phyloP scores from a whole-genome alignment of 2,888 invertebrate genomes.

The Heliconius aoede region DNA sequence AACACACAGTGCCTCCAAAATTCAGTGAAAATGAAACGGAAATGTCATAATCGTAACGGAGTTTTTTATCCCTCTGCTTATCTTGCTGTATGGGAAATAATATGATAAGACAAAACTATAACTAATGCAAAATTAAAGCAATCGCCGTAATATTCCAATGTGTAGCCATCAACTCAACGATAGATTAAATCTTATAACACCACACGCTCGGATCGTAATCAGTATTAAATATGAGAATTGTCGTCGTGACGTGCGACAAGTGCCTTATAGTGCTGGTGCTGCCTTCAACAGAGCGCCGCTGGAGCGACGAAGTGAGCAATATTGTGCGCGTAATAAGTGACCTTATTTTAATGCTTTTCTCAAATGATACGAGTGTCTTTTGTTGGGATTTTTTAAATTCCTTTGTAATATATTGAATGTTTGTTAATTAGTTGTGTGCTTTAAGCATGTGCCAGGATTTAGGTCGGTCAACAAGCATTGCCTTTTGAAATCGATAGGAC shows the following conservation, averaged over 20 bases:
- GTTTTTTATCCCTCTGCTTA: not conserved
- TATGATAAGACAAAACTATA: not conserved
- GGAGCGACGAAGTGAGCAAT: conserved; percentile 60
- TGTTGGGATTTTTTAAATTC: conserved; percentile 42
- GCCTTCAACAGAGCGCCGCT: conserved; percentile 53
- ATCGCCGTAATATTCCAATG: conserved; percentile 15
- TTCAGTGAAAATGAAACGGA: not conserved
- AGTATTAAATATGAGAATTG: conserved; percentile 40
- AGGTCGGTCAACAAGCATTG: no score
- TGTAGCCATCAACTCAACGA: conserved; percentile 8
- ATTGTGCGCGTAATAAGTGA: conserved; percentile 66
- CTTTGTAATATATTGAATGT: no score
- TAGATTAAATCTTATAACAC: conserved; percentile 24
- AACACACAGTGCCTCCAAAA: no score
- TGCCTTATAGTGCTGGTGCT: conserved; percentile 48
- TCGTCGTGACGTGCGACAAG: conserved; percentile 43
- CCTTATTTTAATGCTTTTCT: conserved; percentile 66
- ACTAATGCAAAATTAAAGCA: conserved; percentile 1
- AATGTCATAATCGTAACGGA: not conserved
- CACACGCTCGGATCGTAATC: conserved; percentile 35
- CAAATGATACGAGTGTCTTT: conserved; percentile 53
- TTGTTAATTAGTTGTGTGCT: no score
- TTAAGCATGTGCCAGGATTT: no score
- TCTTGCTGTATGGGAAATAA: no score
- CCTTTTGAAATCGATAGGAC: no score